Conservation (phyloP, 2,113 vertebrate genomes). For the Apodemus sylvaticus region DNA sequence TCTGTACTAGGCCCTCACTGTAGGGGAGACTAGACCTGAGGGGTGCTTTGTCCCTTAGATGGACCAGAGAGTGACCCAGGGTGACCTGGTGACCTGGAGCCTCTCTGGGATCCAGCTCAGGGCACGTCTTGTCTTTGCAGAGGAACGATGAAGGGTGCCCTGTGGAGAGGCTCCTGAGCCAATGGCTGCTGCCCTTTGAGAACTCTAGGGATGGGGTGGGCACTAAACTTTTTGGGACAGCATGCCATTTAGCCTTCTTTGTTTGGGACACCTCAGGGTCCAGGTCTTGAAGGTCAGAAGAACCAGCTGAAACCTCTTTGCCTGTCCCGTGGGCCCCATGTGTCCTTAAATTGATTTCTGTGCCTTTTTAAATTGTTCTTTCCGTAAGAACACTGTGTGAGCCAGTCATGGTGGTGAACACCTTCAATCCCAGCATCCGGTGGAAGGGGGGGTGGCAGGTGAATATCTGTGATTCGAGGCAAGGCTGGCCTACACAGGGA, state of each 20-base stretch:
- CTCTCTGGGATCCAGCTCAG: neutral
- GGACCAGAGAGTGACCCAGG: neutral
- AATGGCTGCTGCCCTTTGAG: too few relatives aligned
- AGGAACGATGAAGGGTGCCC: too few relatives aligned
- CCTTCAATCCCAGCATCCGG: neutral
- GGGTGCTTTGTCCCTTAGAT: neutral
- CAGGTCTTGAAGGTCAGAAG: neutral
- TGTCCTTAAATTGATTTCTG: neutral
- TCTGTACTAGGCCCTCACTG: rapidly evolving
- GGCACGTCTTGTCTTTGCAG: too few relatives aligned
- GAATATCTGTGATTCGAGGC: neutral
- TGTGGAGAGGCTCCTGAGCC: neutral
- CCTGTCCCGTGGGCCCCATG: neutral
- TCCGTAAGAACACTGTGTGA: neutral
- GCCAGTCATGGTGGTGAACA: too few relatives aligned
- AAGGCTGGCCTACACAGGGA: neutral
- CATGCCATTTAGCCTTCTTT: neutral
- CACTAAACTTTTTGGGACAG: neutral
- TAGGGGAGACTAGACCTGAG: neutral
- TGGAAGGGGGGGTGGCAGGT: neutral
- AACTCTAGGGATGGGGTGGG: neutral
- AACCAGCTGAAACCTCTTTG: neutral
- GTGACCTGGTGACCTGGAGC: neutral
- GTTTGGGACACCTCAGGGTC: neutral
- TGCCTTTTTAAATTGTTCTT: neutral